A percentile compares a stretch with the other conserved stretches of the same genome.
These are phyloP conservation scores for Dendrophyllia cribrosa DNA, from an alignment of 64 coral and sea anemone species.

Conservation along the genomic window DNA sequence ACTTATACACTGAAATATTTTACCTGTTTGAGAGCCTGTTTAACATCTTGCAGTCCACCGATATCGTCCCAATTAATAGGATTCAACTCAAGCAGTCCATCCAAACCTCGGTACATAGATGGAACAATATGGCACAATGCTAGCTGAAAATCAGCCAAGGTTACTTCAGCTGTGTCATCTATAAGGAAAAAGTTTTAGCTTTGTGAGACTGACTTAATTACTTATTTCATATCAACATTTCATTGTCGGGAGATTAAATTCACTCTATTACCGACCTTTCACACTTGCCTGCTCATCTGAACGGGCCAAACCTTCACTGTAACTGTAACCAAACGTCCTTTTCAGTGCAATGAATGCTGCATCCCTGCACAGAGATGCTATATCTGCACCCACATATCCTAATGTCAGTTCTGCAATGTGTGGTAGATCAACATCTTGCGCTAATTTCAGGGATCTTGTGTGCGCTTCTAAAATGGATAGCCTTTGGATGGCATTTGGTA, in stretches of 20 bases:
- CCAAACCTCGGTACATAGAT: conserved; percentile 89
- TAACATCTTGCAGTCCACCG: conserved; percentile 87
- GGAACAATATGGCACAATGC: conserved; percentile 94
- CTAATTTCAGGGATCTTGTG: conserved; percentile 56
- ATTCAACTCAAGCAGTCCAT: conserved; percentile 71
- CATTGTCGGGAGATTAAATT: too few relatives aligned
- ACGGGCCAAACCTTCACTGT: conserved; percentile 17
- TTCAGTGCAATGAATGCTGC: conserved; percentile 76
- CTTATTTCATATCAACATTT: too few relatives aligned
- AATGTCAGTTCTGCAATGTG: conserved; percentile 81
- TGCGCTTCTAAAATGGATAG: conserved; percentile 79
- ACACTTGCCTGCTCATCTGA: not conserved
- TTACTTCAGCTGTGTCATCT: conserved; percentile 4
- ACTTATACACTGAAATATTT: too few relatives aligned
- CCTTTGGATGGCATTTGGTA: conserved; percentile 75
- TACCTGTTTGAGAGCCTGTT: conserved; percentile 88
- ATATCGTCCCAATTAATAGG: conserved; percentile 81
- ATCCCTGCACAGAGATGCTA: conserved; percentile 84
- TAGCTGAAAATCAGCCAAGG: conserved; percentile 87
- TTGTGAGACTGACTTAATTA: too few relatives aligned
- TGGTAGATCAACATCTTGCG: conserved; percentile 77
- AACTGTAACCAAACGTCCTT: conserved; percentile 24
- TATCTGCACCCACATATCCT: conserved; percentile 97
- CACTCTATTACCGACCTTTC: not conserved
- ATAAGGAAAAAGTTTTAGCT: not conserved